These are phyloP conservation scores for Helicolenus hilgendorfi DNA, from an alignment of 2,797 vertebrate genomes.

Conservation along the genomic window DNA sequence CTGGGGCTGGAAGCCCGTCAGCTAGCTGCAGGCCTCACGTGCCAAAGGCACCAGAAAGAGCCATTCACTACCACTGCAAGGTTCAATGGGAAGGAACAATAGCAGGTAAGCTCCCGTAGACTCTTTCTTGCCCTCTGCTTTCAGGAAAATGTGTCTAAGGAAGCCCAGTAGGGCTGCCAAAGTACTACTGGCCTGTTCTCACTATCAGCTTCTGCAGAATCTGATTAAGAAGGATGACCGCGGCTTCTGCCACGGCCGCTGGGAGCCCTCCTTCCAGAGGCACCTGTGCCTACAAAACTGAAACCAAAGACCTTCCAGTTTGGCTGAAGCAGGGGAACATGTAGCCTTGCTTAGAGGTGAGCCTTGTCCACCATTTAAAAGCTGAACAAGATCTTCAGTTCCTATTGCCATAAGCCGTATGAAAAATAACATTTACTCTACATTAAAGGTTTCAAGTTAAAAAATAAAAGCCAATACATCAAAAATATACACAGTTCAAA, in stretches of 20 bases:
- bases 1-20: slow-evolving; percentile 55
- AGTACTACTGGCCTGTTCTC: slow-evolving; percentile 22
- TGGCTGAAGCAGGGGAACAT: slow-evolving; percentile 14
- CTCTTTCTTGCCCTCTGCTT: slow-evolving; percentile 40
- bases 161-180: slow-evolving; percentile 48
- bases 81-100: slow-evolving; percentile 52
- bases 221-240: slow-evolving; percentile 62
- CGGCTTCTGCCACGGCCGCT: slow-evolving; percentile 13
- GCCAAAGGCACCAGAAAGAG: slow-evolving; percentile 51
- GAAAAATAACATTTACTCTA: background rate
- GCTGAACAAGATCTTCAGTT: background rate
- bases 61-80: slow-evolving; percentile 40
- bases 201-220: slow-evolving; percentile 65
- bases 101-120: slow-evolving; percentile 32
- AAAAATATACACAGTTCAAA: background rate
- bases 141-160: slow-evolving; percentile 38
- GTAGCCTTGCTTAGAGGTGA: background rate
- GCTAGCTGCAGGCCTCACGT: slow-evolving; percentile 28
- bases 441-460: background rate
- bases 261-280: slow-evolving; percentile 26
- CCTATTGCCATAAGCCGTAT: background rate
- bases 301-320: slow-evolving; percentile 24
- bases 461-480: background rate
- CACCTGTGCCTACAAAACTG: slow-evolving; percentile 32
- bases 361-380: background rate